Percentiles rank a stretch among this genome's conserved stretches.
Conservation (phyloP, 2,113 vertebrate genomes). For the Saccopteryx bilineata region DNA sequence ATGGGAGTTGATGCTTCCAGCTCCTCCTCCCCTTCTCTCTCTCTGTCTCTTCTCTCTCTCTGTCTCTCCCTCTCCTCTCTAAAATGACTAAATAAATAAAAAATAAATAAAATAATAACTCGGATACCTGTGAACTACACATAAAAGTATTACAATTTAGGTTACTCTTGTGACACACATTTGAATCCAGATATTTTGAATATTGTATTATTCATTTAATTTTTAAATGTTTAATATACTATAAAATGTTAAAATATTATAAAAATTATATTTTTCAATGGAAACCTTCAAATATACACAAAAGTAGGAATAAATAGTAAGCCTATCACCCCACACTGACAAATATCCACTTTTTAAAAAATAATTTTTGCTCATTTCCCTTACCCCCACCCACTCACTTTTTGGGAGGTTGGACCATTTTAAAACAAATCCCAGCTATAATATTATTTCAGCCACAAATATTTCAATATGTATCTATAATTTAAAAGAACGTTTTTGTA, state of each 20-base stretch:
- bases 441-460: conserved; percentile 17
- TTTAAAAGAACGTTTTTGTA: conserved; percentile 25
- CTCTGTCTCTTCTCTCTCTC: too few species aligned
- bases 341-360: neutral
- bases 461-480: conserved; percentile 6
- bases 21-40: too few species aligned
- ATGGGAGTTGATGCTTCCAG: too few species aligned
- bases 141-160: neutral
- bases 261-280: conserved; percentile 35
- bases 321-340: neutral
- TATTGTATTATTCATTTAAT: neutral
- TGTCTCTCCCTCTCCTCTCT: too few species aligned
- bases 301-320: conserved; percentile 33
- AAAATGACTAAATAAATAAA: too few species aligned
- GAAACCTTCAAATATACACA: conserved; percentile 36
- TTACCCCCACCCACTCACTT: neutral
- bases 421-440: conserved; percentile 24
- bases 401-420: neutral
- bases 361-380: neutral
- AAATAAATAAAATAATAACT: neutral
- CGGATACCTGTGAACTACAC: neutral
- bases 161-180: neutral
- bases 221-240: conserved; percentile 40
- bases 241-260: neutral
- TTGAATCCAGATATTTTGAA: conserved; percentile 33